Percentiles rank a stretch among this genome's conserved stretches.
These are phyloP conservation scores for Mormyrops boulengeri DNA, from an alignment of 2,797 vertebrate species.

Conservation along the genomic window DNA sequence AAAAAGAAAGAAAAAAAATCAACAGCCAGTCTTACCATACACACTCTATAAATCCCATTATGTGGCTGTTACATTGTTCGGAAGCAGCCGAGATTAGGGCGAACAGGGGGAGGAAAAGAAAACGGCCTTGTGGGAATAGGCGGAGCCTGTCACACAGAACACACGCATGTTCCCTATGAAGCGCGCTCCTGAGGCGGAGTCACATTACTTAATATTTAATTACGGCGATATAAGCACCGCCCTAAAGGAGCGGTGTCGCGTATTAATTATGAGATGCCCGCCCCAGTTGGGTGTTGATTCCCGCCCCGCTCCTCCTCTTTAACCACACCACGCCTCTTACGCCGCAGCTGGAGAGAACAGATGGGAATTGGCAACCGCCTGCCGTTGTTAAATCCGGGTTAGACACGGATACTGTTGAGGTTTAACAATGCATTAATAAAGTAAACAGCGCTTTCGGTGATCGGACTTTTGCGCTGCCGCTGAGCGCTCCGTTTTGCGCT, in stretches of 20 bases:
- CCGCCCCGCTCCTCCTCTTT: neutral
- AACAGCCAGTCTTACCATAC: slow-evolving; percentile 16
- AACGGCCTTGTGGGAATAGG: slow-evolving; percentile 28
- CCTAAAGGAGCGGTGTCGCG: slow-evolving; percentile 5
- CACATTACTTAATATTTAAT: slow-evolving; percentile 31
- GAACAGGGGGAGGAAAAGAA: slow-evolving; percentile 12
- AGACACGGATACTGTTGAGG: slow-evolving; percentile 41
- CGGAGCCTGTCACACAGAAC: slow-evolving; percentile 24
- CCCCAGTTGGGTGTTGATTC: neutral
- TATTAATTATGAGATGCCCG: slow-evolving; percentile 21
- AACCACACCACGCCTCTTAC: slow-evolving; percentile 22
- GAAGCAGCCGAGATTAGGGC: slow-evolving; percentile 31
- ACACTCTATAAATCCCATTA: slow-evolving; percentile 35
- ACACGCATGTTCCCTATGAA: slow-evolving; percentile 22
- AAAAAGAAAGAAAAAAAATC: slow-evolving; percentile 20
- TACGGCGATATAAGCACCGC: slow-evolving; percentile 13
- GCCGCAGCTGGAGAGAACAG: slow-evolving; percentile 40
- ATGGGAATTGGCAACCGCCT: slow-evolving; percentile 38
- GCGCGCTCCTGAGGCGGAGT: slow-evolving; percentile 26
- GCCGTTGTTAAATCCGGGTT: slow-evolving; percentile 39
- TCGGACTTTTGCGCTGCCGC: slow-evolving; percentile 23
- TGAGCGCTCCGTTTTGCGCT: neutral
- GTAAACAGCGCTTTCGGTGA: slow-evolving; percentile 18
- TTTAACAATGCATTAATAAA: slow-evolving; percentile 33
- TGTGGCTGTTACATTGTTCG: slow-evolving; percentile 36